phyloP scores from a whole-genome alignment of 2,888 invertebrate species.

The Thymelicus sylvestris region DNA sequence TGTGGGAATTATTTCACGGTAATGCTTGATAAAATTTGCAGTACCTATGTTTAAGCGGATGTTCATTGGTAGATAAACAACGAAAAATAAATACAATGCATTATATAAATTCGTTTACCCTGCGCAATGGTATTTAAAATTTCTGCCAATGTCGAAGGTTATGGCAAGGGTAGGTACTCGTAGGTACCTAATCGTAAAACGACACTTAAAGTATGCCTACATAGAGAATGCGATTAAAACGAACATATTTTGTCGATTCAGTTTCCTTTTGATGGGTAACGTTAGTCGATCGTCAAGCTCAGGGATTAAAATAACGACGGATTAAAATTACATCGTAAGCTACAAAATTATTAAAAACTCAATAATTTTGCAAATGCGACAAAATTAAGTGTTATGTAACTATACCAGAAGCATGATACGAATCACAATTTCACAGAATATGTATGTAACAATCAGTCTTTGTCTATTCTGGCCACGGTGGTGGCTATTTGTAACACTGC shows the following conservation, averaged over 20 bases:
- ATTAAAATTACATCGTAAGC: background rate
- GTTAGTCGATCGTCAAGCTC: background rate
- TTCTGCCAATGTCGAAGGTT: background rate
- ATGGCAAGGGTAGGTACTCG: background rate
- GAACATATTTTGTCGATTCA: background rate
- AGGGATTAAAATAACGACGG: background rate
- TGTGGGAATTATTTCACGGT: slow-evolving; percentile 8
- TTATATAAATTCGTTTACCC: too few species aligned
- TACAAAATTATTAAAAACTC: background rate
- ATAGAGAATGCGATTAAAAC: background rate
- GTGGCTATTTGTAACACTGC: slow-evolving; percentile 36
- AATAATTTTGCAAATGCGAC: slow-evolving; percentile 18
- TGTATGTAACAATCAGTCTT: slow-evolving; percentile 36
- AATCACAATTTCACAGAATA: slow-evolving; percentile 36
- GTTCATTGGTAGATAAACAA: slow-evolving; percentile 8
- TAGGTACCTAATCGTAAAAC: background rate
- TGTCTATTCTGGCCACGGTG: slow-evolving; percentile 37
- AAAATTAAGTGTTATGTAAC: slow-evolving; percentile 22
- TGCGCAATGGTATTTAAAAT: background rate
- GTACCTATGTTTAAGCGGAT: background rate
- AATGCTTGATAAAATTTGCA: slow-evolving; percentile 17
- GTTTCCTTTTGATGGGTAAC: background rate
- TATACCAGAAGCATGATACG: slow-evolving; percentile 20
- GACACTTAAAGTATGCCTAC: background rate
- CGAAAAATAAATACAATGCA: slow-evolving; percentile 18